These are phyloP conservation scores for Ceuthmochares aereus DNA, from an alignment of 2,113 vertebrate genomes.

Conservation along the genomic window DNA sequence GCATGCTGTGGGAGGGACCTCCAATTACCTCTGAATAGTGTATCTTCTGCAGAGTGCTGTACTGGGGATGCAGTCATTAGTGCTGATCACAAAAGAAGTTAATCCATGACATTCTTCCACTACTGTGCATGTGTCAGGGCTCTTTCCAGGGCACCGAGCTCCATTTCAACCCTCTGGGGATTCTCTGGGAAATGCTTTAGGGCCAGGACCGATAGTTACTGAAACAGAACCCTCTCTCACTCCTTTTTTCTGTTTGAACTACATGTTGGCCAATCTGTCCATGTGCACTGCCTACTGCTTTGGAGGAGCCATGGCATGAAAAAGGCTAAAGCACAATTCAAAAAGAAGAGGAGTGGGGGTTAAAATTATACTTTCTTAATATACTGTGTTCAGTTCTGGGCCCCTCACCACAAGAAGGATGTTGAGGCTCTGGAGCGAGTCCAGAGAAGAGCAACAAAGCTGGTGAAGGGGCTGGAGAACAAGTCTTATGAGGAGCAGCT, in stretches of 20 bases:
- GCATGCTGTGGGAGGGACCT: neutral
- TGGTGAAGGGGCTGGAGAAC: no score
- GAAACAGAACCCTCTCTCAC: neutral
- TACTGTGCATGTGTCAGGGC: neutral
- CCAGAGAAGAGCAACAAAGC: no score
- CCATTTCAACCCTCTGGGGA: constrained; percentile 32
- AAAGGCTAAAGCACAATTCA: neutral
- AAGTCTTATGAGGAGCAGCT: no score
- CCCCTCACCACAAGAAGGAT: no score
- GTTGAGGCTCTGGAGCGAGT: no score
- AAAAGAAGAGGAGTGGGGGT: neutral
- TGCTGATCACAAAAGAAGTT: neutral
- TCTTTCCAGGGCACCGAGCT: constrained; percentile 31
- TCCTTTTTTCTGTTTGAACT: neutral
- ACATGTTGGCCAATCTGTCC: neutral
- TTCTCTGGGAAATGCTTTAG: constrained; percentile 25
- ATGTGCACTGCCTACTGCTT: neutral
- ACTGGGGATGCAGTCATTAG: neutral
- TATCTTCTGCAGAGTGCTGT: neutral
- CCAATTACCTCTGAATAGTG: neutral
- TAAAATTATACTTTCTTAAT: neutral
- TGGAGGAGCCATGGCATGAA: neutral
- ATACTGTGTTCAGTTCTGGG: no score
- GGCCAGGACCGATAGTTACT: constrained; percentile 6
- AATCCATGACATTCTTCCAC: neutral